phyloP scores from a whole-genome alignment of 64 coral and sea anemone genomes.

The Hydrozoanthus tunicans region DNA sequence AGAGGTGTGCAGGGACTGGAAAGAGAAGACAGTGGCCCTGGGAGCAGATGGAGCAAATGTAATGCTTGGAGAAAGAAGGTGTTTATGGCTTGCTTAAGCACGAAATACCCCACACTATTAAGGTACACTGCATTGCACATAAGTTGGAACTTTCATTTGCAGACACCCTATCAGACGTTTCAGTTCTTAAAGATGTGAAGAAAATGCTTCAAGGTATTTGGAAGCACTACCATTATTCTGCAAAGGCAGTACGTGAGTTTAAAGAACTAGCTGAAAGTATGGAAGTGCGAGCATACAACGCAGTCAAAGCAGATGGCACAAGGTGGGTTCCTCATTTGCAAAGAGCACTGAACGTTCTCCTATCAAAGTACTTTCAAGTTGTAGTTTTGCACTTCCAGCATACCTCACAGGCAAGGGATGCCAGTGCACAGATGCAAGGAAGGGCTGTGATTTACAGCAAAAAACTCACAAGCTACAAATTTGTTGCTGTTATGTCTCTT shows the following conservation, averaged over 20 bases:
- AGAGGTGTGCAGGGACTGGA: conserved; percentile 55
- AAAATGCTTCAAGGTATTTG: conserved; percentile 63
- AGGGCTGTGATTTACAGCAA: conserved; percentile 13
- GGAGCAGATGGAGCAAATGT: conserved; percentile 72
- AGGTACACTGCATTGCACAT: conserved; percentile 62
- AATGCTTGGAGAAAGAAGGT: conserved; percentile 59
- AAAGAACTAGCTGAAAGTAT: conserved; percentile 39
- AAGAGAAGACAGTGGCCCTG: conserved; percentile 47
- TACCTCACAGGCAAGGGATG: conserved; percentile 47
- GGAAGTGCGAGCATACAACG: conserved; percentile 45
- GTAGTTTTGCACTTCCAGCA: conserved; percentile 54
- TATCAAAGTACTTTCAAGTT: conserved; percentile 10
- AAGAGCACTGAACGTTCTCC: conserved; percentile 30
- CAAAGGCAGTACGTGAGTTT: conserved; percentile 45
- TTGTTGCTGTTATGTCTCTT: conserved; percentile 1
- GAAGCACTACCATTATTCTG: conserved; percentile 47
- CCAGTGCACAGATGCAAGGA: conserved; percentile 43
- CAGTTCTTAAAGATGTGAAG: conserved; percentile 64
- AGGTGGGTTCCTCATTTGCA: conserved; percentile 51
- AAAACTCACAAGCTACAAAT: conserved; percentile 22
- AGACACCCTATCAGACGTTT: conserved; percentile 52
- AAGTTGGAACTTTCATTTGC: conserved; percentile 57
- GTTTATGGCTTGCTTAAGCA: conserved; percentile 62
- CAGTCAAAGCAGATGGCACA: conserved; percentile 52
- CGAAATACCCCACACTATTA: conserved; percentile 56